Conservation (phyloP, 2,113 vertebrate species). For the Myodes glareolus region DNA sequence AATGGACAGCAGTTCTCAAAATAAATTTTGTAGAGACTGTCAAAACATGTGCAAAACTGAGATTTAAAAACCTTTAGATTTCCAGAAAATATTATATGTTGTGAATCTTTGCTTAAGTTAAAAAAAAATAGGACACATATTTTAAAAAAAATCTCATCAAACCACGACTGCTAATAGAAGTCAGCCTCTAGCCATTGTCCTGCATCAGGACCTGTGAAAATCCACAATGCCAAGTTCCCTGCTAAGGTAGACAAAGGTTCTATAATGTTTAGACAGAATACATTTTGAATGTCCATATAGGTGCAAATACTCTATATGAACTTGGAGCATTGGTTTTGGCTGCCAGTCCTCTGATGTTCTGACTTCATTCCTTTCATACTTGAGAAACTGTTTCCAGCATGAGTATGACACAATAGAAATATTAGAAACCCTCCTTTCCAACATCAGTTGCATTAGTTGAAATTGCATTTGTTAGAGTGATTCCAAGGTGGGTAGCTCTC, state of each 20-base stretch:
- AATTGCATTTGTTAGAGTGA: not conserved
- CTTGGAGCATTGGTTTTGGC: not conserved
- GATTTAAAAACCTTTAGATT: not conserved
- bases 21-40: not conserved
- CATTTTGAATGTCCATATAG: not conserved
- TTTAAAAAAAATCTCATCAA: not conserved
- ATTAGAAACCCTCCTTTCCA: not conserved
- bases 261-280: not conserved
- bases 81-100: not conserved
- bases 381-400: not conserved
- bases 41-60: not conserved
- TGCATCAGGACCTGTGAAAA: not conserved
- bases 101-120: not conserved
- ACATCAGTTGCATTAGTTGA: slow-evolving; percentile 24
- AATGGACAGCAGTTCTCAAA: not conserved
- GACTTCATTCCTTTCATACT: not conserved
- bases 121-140: not conserved
- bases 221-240: not conserved
- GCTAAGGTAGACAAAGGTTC: not conserved
- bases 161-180: not conserved
- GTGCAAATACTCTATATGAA: not conserved
- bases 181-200: not conserved
- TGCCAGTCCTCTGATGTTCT: not conserved
- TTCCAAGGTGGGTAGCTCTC: not conserved
- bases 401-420: not conserved